These are phyloP conservation scores for Osedax frankpressi DNA, from an alignment of 2,888 invertebrate species.

Conservation along the genomic window DNA sequence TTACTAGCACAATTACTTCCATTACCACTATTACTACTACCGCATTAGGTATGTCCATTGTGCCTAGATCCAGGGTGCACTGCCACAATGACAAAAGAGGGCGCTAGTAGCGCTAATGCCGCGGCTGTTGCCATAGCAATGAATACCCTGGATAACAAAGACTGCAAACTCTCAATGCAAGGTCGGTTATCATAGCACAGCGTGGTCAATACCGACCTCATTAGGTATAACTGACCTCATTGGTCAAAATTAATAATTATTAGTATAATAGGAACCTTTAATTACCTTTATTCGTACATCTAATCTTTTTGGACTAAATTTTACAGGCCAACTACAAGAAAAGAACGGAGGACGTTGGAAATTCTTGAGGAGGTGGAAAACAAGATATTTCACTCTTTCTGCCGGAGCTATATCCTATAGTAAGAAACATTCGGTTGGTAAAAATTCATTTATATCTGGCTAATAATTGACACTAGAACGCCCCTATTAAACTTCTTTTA, in stretches of 20 bases:
- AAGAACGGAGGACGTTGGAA: slow-evolving; percentile 76
- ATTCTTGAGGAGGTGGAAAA: slow-evolving; percentile 78
- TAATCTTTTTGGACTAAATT: no score
- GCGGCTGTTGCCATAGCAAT: background rate
- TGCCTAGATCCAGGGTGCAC: background rate
- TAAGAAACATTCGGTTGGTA: slow-evolving; percentile 40
- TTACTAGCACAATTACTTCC: no score
- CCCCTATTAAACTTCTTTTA: no score
- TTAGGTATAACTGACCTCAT: no score
- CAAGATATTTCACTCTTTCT: slow-evolving; percentile 80
- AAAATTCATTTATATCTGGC: background rate
- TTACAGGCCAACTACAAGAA: slow-evolving; percentile 68
- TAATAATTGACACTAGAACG: no score
- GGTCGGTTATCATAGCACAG: no score
- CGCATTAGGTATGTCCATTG: background rate
- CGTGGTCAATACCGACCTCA: no score
- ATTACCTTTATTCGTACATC: no score
- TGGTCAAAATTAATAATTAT: no score
- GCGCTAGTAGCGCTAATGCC: background rate
- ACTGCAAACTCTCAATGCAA: background rate
- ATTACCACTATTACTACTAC: no score
- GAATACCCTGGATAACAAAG: background rate
- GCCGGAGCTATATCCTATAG: slow-evolving; percentile 74
- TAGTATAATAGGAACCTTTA: no score
- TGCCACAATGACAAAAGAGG: background rate